Base-by-base conservation (phyloP, 53 echinoderm and acorn worm genomes). In the Stichopus horrens region DNA sequence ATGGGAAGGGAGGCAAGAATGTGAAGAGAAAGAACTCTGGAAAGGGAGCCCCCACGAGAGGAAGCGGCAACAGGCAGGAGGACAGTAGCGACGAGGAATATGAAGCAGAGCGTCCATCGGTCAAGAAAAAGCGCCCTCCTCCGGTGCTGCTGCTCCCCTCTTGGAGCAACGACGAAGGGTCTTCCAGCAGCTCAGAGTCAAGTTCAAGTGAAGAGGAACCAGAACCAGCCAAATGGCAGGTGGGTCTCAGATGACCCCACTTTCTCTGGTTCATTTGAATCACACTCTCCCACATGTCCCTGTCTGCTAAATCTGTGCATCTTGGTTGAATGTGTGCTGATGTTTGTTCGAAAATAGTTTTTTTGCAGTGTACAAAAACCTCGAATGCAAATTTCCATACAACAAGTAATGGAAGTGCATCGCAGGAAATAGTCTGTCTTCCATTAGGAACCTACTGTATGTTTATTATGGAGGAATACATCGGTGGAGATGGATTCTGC, bases 41-140 rank as follows among this genome's bases (percentile, higher is more conserved):
- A 14, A 89, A 53, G 52, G 77, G 52, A 51, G 54, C 13, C 77
- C 14, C 52, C 7, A 7, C 52, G 51, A 76, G 20, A 58, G 83
- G 57, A 19, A 57, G 59, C 5, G 56, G 13, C 18, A 73, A 87
- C 20, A 75, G 75, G 20, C 5, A 74, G 77, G 90, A 90, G 18
- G 63, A 86, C 14, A 93, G 89, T 5, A 85, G 68, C 23, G 37
- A 85, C 9, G 85, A 85, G 6, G 88, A 86, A 13, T 87, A 90
- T 56, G 92, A 90, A 74, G 94, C 92, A 78, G 94, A 94, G 78
- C 89, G 91, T 74, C 75, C 87, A 3, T 21, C 19, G 51, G 65
- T 52, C 37, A 75, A 87, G 87, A 87, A 74, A 68, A 75, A 21
- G 55, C n/a, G 9, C 5, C 54, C 55, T 10, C 21, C 16, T 4